Evolutionary conservation across 1,140 invertebrate species (phyloP).

Genomic region (Caerostris extrusa): DNA sequence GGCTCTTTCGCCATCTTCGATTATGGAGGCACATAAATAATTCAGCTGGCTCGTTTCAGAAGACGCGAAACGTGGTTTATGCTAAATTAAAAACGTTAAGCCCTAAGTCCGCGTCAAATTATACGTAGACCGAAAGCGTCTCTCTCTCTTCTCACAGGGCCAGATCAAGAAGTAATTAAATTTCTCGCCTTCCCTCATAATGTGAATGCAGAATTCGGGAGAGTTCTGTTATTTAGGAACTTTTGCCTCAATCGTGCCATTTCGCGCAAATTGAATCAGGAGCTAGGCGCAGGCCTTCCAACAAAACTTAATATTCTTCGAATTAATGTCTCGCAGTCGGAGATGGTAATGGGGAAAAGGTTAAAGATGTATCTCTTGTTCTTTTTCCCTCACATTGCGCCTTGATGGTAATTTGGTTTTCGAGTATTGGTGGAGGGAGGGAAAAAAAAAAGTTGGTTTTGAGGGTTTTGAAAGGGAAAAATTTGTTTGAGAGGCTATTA

Average conservation of each 20-base stretch:
- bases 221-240: slow-evolving; percentile 56
- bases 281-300: neutral
- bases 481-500: neutral
- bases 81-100: slow-evolving; percentile 66
- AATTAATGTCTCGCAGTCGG: slow-evolving; percentile 50
- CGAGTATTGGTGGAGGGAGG: too few species aligned
- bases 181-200: slow-evolving; percentile 59
- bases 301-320: slow-evolving; percentile 68
- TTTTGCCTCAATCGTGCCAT: slow-evolving; percentile 52
- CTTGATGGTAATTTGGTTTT: neutral
- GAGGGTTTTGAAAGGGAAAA: neutral
- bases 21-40: slow-evolving; percentile 43
- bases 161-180: slow-evolving; percentile 65
- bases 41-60: slow-evolving; percentile 29
- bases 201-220: slow-evolving; percentile 6
- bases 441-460: too few species aligned
- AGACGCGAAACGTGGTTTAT: slow-evolving; percentile 57
- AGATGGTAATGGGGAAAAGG: neutral
- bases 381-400: neutral
- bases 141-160: neutral
- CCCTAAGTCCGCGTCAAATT: slow-evolving; percentile 41
- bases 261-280: slow-evolving; percentile 54
- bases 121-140: neutral
- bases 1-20: slow-evolving; percentile 19
- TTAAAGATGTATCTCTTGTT: neutral